These are phyloP conservation scores for Danio tinwini DNA, from an alignment of 2,797 vertebrate genomes.

Conservation along the genomic window DNA sequence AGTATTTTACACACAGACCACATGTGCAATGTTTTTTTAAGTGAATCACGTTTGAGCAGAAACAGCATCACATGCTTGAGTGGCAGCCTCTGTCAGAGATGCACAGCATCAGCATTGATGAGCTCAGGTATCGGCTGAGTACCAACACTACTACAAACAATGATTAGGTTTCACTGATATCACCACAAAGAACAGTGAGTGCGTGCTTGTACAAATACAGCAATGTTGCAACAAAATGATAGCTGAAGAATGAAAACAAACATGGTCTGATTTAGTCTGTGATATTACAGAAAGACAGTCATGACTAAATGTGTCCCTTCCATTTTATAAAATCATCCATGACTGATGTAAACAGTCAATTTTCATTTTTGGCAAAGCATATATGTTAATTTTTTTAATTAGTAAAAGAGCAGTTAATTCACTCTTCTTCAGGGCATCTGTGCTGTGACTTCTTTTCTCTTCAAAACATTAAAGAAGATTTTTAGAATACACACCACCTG, in stretches of 20 bases:
- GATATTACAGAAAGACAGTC: not conserved
- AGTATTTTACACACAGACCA: constrained; percentile 34
- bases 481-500: no score
- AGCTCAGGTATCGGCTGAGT: constrained; percentile 16
- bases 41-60: constrained; percentile 4
- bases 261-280: not conserved
- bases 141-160: constrained; percentile 24
- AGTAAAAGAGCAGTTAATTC: no score
- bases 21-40: constrained; percentile 27
- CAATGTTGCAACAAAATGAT: constrained; percentile 8
- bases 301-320: not conserved
- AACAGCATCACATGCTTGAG: constrained; percentile 16
- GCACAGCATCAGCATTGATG: constrained; percentile 29
- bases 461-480: no score
- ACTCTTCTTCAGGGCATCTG: no score
- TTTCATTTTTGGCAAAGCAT: not conserved
- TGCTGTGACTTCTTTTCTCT: no score
- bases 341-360: not conserved
- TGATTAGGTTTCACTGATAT: constrained; percentile 37
- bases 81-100: constrained; percentile 19
- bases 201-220: not conserved
- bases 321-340: not conserved
- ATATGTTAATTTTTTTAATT: no score
- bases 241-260: constrained; percentile 31
- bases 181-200: constrained; percentile 14